Evolutionary conservation across 2,113 vertebrate genomes (phyloP).

Genomic region (Saccopteryx bilineata): DNA sequence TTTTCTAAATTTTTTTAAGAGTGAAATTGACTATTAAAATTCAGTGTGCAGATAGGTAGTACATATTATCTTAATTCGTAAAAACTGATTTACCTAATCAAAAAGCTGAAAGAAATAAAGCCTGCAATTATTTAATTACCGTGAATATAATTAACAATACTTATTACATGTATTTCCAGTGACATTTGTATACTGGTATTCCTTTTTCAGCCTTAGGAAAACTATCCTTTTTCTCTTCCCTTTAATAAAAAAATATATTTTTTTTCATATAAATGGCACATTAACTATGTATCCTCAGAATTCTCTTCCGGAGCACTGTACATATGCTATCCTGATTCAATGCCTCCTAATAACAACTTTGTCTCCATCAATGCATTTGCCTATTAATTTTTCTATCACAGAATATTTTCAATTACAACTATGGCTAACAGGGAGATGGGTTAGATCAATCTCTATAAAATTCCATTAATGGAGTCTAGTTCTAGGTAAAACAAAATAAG

Average conservation of each 20-base stretch:
- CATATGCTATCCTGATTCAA: constrained; percentile 9
- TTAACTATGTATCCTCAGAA: constrained; percentile 3
- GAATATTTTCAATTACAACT: constrained; percentile 42
- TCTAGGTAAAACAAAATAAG: constrained; percentile 23
- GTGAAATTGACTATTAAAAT: constrained; percentile 6
- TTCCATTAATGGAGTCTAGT: constrained; percentile 38
- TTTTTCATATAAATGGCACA: background rate
- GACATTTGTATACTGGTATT: background rate
- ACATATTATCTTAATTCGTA: background rate
- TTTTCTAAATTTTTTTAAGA: constrained; percentile 23
- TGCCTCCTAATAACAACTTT: constrained; percentile 7
- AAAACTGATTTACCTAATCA: constrained; percentile 48
- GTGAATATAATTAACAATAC: constrained; percentile 6
- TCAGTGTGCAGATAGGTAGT: background rate
- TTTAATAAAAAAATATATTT: background rate
- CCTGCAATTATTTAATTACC: background rate
- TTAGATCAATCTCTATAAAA: background rate
- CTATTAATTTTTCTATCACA: background rate
- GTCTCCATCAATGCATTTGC: constrained; percentile 18
- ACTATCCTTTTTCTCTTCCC: background rate
- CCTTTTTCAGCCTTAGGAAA: constrained; percentile 30
- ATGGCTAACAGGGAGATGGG: background rate
- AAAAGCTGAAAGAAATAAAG: constrained; percentile 21
- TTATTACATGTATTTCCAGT: background rate
- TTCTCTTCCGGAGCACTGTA: background rate